Conservation (phyloP, 2,113 vertebrate genomes). For the Speoplatyrhinus poulsoni region DNA sequence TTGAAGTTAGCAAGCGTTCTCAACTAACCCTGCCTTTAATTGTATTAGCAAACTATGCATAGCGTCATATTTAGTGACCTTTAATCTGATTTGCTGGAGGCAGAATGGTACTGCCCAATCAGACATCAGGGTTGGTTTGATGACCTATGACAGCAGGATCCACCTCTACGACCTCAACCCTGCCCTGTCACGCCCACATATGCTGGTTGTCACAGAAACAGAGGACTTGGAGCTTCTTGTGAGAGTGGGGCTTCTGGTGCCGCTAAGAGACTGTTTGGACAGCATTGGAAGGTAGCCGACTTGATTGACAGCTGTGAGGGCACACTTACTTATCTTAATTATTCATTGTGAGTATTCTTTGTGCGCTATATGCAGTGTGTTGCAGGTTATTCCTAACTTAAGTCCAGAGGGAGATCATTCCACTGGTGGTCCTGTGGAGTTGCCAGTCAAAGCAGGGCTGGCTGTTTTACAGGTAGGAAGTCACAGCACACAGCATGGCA, state of each 20-base stretch:
- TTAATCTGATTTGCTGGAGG: constrained; percentile 41
- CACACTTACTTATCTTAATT: neutral
- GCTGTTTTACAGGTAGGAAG: constrained; percentile 71
- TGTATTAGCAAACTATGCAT: neutral
- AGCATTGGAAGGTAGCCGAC: constrained; percentile 62
- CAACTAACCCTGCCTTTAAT: no score
- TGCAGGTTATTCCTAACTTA: constrained; percentile 70
- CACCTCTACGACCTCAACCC: constrained; percentile 79
- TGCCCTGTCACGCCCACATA: constrained; percentile 74
- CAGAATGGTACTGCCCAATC: constrained; percentile 31
- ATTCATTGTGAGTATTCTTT: neutral
- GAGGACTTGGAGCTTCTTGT: constrained; percentile 76
- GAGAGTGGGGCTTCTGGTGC: constrained; percentile 75
- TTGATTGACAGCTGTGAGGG: neutral
- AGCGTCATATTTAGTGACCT: neutral
- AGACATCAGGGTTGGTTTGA: constrained; percentile 71
- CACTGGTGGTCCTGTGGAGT: constrained; percentile 51
- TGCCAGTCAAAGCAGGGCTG: constrained; percentile 70
- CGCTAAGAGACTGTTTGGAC: constrained; percentile 66
- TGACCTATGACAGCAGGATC: constrained; percentile 77
- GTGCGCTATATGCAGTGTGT: constrained; percentile 45
- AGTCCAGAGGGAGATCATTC: constrained; percentile 46
- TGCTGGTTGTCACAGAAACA: constrained; percentile 77
- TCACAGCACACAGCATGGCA: neutral
- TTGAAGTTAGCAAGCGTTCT: no score